A percentile compares a stretch with the other conserved stretches of the same genome.
These are phyloP conservation scores for Pegoplata infirma DNA, from an alignment of 2,888 invertebrate species.

Conservation along the genomic window DNA sequence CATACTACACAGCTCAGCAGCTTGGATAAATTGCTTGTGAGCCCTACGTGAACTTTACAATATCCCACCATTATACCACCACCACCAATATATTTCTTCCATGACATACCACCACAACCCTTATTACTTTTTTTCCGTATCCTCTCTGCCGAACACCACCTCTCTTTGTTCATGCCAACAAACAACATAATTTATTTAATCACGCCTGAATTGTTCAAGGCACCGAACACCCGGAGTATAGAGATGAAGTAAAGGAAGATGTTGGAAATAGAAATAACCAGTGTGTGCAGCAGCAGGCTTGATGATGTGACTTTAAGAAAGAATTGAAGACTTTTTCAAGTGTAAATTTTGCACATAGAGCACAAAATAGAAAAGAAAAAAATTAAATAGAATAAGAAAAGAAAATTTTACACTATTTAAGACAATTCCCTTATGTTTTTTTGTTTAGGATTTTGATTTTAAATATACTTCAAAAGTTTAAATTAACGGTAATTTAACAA, in stretches of 20 bases:
- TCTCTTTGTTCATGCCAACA: constrained; percentile 28
- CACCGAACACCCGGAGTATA: constrained; percentile 39
- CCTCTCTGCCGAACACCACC: constrained; percentile 1
- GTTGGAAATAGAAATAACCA: not conserved
- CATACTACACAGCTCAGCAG: constrained; percentile 46
- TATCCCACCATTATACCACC: not conserved
- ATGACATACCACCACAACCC: constrained; percentile 31
- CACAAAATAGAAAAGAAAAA: constrained; percentile 3
- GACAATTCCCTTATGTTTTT: constrained; percentile 3
- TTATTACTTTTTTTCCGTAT: constrained; percentile 34
- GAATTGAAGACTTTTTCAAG: constrained; percentile 35
- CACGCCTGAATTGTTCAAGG: constrained; percentile 60
- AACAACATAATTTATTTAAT: constrained; percentile 62
- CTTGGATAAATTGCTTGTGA: constrained; percentile 59
- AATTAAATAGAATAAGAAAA: constrained; percentile 14
- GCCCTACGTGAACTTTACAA: constrained; percentile 50
- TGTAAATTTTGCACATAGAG: constrained; percentile 31
- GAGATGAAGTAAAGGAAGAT: constrained; percentile 3
- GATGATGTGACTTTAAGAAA: constrained; percentile 20
- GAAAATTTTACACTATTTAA: constrained; percentile 14
- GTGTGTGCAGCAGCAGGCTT: not conserved
- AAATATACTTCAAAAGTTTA: constrained; percentile 1
- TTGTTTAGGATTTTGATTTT: not conserved
- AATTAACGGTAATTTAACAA: not conserved
- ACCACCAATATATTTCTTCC: not conserved